Base-by-base conservation (phyloP, 2,113 vertebrate species). In the Microcebus murinus region DNA sequence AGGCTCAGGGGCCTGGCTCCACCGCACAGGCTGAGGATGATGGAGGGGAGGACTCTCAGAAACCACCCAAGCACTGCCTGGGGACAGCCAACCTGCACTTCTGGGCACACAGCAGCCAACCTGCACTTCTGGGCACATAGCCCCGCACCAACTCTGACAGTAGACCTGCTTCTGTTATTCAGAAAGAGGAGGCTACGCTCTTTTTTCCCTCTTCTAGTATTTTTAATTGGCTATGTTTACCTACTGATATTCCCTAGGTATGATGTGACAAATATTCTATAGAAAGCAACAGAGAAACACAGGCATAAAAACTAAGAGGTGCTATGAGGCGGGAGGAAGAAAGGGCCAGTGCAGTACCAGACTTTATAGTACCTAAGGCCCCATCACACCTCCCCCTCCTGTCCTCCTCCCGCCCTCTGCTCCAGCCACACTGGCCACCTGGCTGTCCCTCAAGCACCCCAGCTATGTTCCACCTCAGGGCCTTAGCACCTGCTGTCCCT, bases 21-120 rank as follows among this genome's bases (percentile, higher is more conserved):
- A 52, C 61, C 15, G 73, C n/a, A 3, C 3, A 29, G 76, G 57
- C 93, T 81, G 45, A 80, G 65, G 36, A 15, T 0, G 25, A 55
- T 11, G 39, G 36, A 48, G 59, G 65, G 25, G 79, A 87, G 29
- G 48, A 81, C 13, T 52, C 63, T 21, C 67, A 31, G 73, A 59
- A 45, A 57, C 1, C 27, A 10, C 61, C 11, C 12, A 0, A 57
- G 88, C 42, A 70, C 73, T 50, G 55, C 29, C 59, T 14, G 11
- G 13, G 13, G 27, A 27, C 21, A 34, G 63, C 10, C 29, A 57
- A 50, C 52, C 45, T 20, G 36, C 34, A 42, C 45, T 50, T 25
- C 67, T 3, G 8, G 7, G 63, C 6, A 27, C 55, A 27, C n/a
- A n/a, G 52, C 0, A 0, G 63, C 10, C 29, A 57, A 50, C 52